Conservation (phyloP, 2,113 vertebrate species). For the Nyctereutes procyonoides region DNA sequence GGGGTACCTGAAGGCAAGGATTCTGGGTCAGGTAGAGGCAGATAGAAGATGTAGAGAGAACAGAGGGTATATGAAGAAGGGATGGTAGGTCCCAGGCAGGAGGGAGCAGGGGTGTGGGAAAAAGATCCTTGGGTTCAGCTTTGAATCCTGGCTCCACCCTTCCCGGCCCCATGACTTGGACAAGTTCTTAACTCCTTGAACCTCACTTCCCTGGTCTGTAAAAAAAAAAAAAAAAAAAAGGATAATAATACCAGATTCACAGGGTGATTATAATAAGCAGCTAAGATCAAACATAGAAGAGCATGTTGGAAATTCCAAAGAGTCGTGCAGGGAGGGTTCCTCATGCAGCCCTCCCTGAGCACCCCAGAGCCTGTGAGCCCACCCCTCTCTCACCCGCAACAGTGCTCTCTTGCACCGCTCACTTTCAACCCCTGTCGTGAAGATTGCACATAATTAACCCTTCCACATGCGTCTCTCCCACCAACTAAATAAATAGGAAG, state of each 20-base stretch:
- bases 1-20: background rate
- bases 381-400: background rate
- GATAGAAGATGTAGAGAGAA: background rate
- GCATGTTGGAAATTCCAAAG: background rate
- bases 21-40: background rate
- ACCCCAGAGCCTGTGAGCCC: fast-evolving
- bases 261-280: background rate
- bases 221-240: background rate
- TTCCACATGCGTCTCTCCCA: background rate
- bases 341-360: background rate
- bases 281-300: background rate
- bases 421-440: background rate
- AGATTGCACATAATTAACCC: background rate
- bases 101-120: background rate
- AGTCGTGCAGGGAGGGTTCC: background rate
- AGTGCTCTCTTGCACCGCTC: background rate
- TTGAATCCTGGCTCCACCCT: background rate
- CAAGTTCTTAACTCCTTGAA: background rate
- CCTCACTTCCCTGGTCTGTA: background rate
- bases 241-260: background rate
- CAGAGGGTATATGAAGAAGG: background rate
- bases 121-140: background rate
- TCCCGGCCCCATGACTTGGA: background rate
- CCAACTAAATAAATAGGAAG: background rate
- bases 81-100: background rate